Conservation (phyloP, 2,888 invertebrate genomes). For the Coelopa pilipes region DNA sequence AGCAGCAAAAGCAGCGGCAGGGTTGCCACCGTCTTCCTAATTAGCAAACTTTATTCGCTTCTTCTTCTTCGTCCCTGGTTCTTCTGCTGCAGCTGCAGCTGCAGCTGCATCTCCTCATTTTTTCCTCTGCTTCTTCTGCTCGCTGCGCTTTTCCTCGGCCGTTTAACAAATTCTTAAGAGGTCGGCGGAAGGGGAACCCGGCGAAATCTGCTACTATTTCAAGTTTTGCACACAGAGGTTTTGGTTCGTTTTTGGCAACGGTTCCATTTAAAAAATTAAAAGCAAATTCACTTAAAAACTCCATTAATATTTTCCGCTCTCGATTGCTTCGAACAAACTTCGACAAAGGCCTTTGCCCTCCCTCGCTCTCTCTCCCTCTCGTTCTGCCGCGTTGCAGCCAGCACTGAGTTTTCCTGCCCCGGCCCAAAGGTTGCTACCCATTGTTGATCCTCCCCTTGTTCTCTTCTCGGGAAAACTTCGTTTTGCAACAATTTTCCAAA, state of each 20-base stretch:
- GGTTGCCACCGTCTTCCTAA: no score
- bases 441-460: background rate
- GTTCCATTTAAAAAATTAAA: conserved; percentile 57
- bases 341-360: background rate
- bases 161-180: background rate
- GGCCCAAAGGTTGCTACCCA: background rate
- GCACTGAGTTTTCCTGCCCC: background rate
- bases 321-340: conserved; percentile 45
- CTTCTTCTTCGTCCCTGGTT: background rate
- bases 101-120: background rate
- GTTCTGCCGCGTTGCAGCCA: no score
- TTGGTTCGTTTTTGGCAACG: conserved; percentile 41
- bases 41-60: no score
- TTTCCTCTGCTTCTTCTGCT: background rate
- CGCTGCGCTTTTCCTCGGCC: background rate
- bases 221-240: no score
- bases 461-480: conserved; percentile 7
- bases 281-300: conserved; percentile 45
- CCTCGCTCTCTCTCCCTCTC: background rate
- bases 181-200: no score
- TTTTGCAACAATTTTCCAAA: conserved; percentile 32
- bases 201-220: no score
- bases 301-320: conserved; percentile 52
- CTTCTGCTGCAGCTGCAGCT: background rate
- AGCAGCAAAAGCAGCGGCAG: no score